Percentiles rank a stretch among this genome's conserved stretches.
phyloP scores from a whole-genome alignment of 2,113 vertebrate species.

The Psittacus erithacus region DNA sequence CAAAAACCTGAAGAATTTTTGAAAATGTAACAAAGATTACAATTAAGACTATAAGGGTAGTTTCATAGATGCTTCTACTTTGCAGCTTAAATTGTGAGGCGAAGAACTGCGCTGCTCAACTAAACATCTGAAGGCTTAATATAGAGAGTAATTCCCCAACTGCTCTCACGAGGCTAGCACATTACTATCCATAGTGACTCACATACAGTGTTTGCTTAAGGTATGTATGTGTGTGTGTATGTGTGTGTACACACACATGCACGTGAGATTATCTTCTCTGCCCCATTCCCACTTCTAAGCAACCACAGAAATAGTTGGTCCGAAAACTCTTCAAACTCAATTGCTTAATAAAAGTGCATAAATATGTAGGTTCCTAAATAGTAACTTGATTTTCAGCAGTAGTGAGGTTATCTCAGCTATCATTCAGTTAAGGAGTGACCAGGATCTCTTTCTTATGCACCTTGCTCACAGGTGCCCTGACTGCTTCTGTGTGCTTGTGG shows the following conservation, averaged over 20 bases:
- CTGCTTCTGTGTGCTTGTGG: not conserved
- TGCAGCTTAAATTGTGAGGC: slow-evolving; percentile 51
- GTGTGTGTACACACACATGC: not conserved
- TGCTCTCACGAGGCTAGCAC: slow-evolving; percentile 11
- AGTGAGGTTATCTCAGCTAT: not conserved
- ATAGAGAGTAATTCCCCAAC: not conserved
- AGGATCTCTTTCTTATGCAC: not conserved
- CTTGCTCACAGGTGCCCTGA: fast-evolving
- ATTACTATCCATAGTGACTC: slow-evolving; percentile 24
- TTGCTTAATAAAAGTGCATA: not conserved
- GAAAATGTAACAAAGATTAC: slow-evolving; percentile 55
- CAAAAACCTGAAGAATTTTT: slow-evolving; percentile 61
- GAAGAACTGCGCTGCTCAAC: not conserved
- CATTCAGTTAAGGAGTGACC: not conserved
- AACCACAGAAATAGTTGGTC: slow-evolving; percentile 5
- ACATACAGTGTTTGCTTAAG: not conserved
- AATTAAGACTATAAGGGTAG: slow-evolving; percentile 45
- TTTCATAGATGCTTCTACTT: slow-evolving; percentile 42
- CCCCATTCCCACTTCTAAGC: not conserved
- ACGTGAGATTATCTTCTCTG: not conserved
- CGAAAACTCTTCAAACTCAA: not conserved
- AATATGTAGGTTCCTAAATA: not conserved
- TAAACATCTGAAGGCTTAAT: slow-evolving; percentile 28
- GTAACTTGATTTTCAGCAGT: not conserved
- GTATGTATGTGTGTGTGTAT: not conserved